phyloP scores from a whole-genome alignment of 2,888 invertebrate species.

The Erebia aethiops region DNA sequence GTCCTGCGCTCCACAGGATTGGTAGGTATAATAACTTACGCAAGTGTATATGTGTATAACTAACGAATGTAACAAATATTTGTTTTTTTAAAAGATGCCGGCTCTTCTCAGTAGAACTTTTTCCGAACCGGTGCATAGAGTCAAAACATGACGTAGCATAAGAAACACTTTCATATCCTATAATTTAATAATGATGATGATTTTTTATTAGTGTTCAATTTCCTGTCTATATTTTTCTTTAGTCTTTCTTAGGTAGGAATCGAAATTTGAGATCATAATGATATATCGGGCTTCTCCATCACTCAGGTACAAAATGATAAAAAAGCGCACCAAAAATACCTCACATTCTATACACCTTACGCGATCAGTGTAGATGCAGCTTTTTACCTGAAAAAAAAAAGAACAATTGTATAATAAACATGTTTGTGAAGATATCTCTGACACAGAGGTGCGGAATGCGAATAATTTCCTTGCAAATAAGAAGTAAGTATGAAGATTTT shows the following conservation, averaged over 20 bases:
- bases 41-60: no score
- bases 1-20: no score
- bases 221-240: no score
- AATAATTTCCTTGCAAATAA: neutral
- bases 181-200: no score
- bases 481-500: neutral
- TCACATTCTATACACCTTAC: slow-evolving; percentile 26
- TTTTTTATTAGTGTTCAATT: no score
- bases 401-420: slow-evolving; percentile 18
- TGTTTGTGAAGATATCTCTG: neutral
- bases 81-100: no score
- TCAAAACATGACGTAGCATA: no score
- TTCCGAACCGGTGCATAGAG: no score
- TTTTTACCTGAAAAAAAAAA: slow-evolving; percentile 41
- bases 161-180: no score
- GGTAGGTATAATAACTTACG: no score
- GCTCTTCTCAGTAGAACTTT: no score
- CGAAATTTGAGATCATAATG: neutral
- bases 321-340: slow-evolving; percentile 3
- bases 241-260: neutral
- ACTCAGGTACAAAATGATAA: neutral
- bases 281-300: neutral
- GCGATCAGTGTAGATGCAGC: slow-evolving; percentile 16
- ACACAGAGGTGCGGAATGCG: neutral
- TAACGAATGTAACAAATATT: no score